phyloP scores from a whole-genome alignment of 2,113 vertebrate genomes.

The Phylloscopus trochilus region DNA sequence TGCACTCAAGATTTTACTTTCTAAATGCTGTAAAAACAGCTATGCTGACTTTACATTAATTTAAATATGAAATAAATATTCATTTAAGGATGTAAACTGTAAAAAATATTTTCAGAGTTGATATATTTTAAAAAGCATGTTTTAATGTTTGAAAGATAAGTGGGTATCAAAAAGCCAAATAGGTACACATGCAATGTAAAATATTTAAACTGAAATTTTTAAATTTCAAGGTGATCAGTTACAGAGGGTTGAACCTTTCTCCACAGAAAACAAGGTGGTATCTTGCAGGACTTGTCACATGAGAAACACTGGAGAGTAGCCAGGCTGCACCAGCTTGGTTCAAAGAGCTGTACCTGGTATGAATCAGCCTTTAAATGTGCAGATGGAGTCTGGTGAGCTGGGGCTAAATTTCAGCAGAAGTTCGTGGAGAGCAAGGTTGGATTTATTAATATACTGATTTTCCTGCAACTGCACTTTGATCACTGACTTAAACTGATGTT shows the following conservation, averaged over 20 bases:
- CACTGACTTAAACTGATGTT: slow-evolving; percentile 27
- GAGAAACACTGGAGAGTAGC: neutral
- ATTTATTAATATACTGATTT: neutral
- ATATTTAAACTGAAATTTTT: neutral
- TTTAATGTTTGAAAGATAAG: neutral
- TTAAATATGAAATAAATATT: neutral
- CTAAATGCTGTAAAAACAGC: neutral
- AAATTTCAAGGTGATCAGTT: neutral
- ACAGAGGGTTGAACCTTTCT: neutral
- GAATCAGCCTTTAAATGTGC: neutral
- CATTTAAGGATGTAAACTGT: neutral
- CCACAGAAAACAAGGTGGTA: neutral
- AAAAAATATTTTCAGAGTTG: neutral
- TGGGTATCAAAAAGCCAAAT: neutral
- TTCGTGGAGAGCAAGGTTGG: neutral
- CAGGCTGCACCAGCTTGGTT: neutral
- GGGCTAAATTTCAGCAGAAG: neutral
- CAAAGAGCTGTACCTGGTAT: neutral
- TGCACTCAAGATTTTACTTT: neutral
- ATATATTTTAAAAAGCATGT: neutral
- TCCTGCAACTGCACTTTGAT: slow-evolving; percentile 15
- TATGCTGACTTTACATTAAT: neutral
- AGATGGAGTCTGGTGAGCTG: neutral
- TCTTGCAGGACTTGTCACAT: neutral
- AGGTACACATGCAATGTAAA: neutral